A percentile compares a stretch with the other conserved stretches of the same genome.
Conservation (phyloP, 1,140 invertebrate species). For the Bombus impatiens region DNA sequence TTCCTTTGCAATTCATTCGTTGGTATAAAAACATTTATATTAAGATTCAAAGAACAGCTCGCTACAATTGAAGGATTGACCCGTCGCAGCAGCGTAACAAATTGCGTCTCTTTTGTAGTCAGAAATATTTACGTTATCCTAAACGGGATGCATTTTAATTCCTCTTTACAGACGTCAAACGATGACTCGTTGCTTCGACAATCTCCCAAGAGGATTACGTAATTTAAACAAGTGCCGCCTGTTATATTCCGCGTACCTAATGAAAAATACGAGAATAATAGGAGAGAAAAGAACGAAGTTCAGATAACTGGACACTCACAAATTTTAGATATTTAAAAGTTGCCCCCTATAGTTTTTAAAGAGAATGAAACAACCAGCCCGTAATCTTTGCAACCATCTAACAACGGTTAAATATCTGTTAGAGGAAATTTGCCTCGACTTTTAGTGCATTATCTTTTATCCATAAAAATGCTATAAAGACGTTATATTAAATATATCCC, state of each 20-base stretch:
- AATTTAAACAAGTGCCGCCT: conserved; percentile 64
- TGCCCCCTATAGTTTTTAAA: too few species aligned
- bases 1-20: neutral
- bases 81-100: neutral
- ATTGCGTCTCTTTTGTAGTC: neutral
- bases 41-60: too few species aligned
- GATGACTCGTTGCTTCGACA: conserved; percentile 38
- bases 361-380: too few species aligned
- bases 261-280: neutral
- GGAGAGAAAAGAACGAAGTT: neutral
- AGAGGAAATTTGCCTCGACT: too few species aligned
- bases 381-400: too few species aligned
- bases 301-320: neutral
- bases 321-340: neutral
- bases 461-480: too few species aligned
- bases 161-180: conserved; percentile 19
- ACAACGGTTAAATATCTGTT: too few species aligned
- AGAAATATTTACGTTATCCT: conserved; percentile 45
- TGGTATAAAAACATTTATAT: neutral
- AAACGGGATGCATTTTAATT: conserved; percentile 55
- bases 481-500: too few species aligned
- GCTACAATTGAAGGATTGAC: neutral
- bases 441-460: too few species aligned
- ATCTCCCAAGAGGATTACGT: conserved; percentile 71
- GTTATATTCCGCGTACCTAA: neutral